Evolutionary conservation across 2,888 invertebrate genomes (phyloP), one percentile per base, ranked within the genome.

Genomic region (Caenorhabditis drosophilae): DNA sequence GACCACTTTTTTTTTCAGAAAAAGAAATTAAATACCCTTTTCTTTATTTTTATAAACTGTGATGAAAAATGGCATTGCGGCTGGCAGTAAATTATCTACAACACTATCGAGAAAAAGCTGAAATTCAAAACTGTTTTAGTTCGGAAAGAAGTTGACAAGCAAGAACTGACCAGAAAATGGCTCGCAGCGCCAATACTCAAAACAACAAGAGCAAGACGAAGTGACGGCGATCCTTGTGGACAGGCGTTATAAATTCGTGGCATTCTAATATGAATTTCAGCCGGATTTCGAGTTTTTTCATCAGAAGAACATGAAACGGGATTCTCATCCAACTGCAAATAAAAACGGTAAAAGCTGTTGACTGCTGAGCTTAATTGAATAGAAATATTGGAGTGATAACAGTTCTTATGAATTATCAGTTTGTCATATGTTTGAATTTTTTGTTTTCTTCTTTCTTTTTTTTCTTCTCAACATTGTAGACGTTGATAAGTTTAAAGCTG

Each of bases 1-100:
- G 16, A 15, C 4, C 36, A n/a, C 9, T 40, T 40, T 42, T 42
- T 23, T 23, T 42, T 23, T 23, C 16, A 9, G n/a, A 27, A 16
- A 1, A 15, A 7, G n/a, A 16, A n/a, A 61, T 52, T 38, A n/a
- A n/a, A n/a, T 1, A 75, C 75, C 75, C 38, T 52, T 63, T 34
- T 71, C 64, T 48, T 69, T 67, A 6, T 45, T 66, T 18, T 61
- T 55, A 49, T 78, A 78, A 18, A 73, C 54, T 18, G 62, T 53
- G 15, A 76, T 38, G 35, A 80, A 68, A 48, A 69, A 78, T 3
- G 76, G 67, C 57, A 67, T 54, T 15, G 79, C 79, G 2, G 79
- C 73, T 6, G 80, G 77, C 4, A 79, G 55, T 7, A 80, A 55
- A 57, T 80, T 80, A 57, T 80, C 80, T n/a, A 80, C 80, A 15